Evolutionary conservation across 2,797 vertebrate species (phyloP), one percentile per base, ranked within the genome.

Genomic region (Catamblyrhynchus diadema): DNA sequence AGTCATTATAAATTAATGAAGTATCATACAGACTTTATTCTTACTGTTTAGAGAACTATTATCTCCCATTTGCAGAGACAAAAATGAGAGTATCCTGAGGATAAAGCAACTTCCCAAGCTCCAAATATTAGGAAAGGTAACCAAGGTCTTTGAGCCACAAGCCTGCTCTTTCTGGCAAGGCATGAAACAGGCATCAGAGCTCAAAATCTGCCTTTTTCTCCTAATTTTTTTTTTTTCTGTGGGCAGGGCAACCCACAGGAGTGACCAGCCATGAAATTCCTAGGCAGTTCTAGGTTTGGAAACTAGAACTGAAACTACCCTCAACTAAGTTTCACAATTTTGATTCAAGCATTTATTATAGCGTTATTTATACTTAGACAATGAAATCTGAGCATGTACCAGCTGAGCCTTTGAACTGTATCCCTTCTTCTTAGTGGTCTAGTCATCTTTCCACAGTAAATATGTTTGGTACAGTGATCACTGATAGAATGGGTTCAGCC

Each of bases 321-420:
- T 90, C 67, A 60, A 24, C 48, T 77, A 61, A 80, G 48, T 42
- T 84, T 91, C 86, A 71, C 10, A 33, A 27, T 87, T 89, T 71
- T n/a, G 27, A 77, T 85, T 85, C 28, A 45, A 53, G 51, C 20
- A 41, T 80, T 80, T 88, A 39, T 91, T 94, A 74, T n/a, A 54
- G 39, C 23, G 13, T 24, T 89, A 65, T 78, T 93, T 65, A 48
- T 82, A 81, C 66, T 60, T 73, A 53, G 24, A 77, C 41, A 92
- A 66, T 6, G 41, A 93, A 93, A 97, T 67, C 20, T 57, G 67
- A 95, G 44, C 39, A 47, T 24, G 4, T 47, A 88, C 71, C 93
- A 96, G 62, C 79, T 75, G 67, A 95, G 93, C 86, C 62, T 57
- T 86, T 95, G 96, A 96, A 94, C 93, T 96, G 45, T 39, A 80